Conservation (phyloP, 1,140 invertebrate species). For the Panagrolaimus sp. region DNA sequence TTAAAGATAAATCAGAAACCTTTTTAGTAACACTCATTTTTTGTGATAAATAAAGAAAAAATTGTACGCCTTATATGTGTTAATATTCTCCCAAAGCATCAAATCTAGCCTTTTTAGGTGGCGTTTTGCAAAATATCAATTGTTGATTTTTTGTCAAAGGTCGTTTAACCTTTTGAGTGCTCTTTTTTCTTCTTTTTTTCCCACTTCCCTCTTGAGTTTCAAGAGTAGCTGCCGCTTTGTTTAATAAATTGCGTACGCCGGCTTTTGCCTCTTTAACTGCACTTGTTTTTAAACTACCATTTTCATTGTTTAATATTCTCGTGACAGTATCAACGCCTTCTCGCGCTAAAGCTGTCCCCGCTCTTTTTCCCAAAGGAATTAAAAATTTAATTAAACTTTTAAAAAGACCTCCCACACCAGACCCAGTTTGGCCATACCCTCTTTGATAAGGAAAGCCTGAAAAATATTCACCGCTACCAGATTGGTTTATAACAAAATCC, state of each 20-base stretch:
- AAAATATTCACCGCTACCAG: background rate
- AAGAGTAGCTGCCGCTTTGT: background rate
- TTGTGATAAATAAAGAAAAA: background rate
- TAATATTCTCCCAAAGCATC: conserved; percentile 3
- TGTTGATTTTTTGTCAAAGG: no score
- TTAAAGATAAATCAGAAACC: background rate
- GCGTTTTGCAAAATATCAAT: no score
- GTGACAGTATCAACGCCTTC: conserved; percentile 2
- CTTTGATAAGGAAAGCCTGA: background rate
- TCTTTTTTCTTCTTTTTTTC: background rate
- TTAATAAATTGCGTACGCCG: background rate
- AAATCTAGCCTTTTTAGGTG: no score
- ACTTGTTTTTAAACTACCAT: background rate
- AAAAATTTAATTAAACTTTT: background rate
- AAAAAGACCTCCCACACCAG: background rate
- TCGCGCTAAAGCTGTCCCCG: background rate
- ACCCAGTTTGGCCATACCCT: no score
- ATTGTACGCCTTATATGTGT: no score
- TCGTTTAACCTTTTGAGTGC: background rate
- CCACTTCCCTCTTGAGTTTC: background rate
- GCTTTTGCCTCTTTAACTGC: background rate
- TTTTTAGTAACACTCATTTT: background rate
- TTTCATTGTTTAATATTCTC: background rate
- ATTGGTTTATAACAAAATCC: background rate
- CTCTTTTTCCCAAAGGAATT: background rate